Base-by-base conservation (phyloP, 2,113 vertebrate genomes). In the Cynopterus brachyotis region DNA sequence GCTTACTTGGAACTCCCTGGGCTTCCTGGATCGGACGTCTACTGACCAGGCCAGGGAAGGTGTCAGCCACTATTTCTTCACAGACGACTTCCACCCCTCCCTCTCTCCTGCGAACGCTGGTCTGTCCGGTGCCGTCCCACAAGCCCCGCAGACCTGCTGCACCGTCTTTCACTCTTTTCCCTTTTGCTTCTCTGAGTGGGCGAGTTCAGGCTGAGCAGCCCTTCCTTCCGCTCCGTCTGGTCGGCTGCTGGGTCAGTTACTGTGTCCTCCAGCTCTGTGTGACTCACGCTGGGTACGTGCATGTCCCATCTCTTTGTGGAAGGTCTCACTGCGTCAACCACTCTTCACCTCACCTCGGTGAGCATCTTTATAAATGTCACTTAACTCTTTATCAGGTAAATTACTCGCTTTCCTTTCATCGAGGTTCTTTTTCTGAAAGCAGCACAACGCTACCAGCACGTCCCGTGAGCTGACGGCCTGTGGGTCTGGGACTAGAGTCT, bases 201-300 rank as follows among this genome's bases (percentile, higher is more conserved):
- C 5, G 30, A 73, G n/a, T 37, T n/a, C 5, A 1, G 32, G 53
- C 0, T n/a, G 35, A 6, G 8, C 9, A 37, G 9, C 6, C 37
- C 67, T 42, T 13, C 15, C 66, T 70, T 7, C 83, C 26, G 81
- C 82, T 45, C 7, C 50, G 20, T 15, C 40, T 30, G 20, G 64
- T 35, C 53, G 16, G 40, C 37, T 24, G 35, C 3, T 17, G 50
- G 67, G 32, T 37, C 32, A 15, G 66, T 26, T 24, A 20, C 1
- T 59, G 30, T 1, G 6, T 12, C 50, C 37, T 45, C 30, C 64
- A 17, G 40, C 55, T 40, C 67, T 17, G 66, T 17, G 66, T 8
- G n/a, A 62, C 12, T 62, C 60, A 5, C 37, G 12, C 7, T 47
- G 26, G 90, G 55, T 9, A 53, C 45, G 26, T 24, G 8, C 32